Percentiles rank a stretch among this genome's conserved stretches.
Evolutionary conservation across 2,888 invertebrate genomes (phyloP).

Genomic region (Lycaena phlaeas): DNA sequence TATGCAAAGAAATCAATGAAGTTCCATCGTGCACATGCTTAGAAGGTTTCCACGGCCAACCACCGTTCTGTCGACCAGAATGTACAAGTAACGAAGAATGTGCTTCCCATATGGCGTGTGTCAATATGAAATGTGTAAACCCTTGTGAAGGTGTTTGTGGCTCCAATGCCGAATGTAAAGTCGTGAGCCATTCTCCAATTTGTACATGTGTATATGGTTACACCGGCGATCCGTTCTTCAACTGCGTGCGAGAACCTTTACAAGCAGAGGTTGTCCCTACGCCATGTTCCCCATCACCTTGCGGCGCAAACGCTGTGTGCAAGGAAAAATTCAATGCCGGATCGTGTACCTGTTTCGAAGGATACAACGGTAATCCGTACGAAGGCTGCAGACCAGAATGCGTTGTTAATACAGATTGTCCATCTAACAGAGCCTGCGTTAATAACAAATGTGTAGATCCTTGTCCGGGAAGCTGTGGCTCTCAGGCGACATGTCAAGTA

Average conservation of each 20-base stretch:
- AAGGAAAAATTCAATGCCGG: conserved; percentile 74
- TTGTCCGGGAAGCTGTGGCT: conserved; percentile 84
- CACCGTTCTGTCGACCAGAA: conserved; percentile 85
- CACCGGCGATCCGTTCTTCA: conserved; percentile 83
- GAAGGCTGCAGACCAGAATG: conserved; percentile 85
- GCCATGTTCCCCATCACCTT: conserved; percentile 76
- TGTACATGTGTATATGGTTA: conserved; percentile 80
- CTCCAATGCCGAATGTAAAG: conserved; percentile 80
- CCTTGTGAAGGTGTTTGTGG: conserved; percentile 84
- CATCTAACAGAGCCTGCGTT: conserved; percentile 79
- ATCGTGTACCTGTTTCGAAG: conserved; percentile 79
- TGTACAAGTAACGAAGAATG: conserved; percentile 86
- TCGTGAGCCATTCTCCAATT: conserved; percentile 83
- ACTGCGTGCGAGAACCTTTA: conserved; percentile 62
- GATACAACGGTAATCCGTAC: conserved; percentile 84
- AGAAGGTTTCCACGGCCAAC: conserved; percentile 77
- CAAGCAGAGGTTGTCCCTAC: conserved; percentile 47
- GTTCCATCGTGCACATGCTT: conserved; percentile 84
- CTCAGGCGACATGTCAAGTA: conserved; percentile 82
- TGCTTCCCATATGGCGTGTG: conserved; percentile 77
- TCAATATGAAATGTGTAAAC: conserved; percentile 83
- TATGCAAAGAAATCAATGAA: conserved; percentile 79
- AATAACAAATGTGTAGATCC: conserved; percentile 83
- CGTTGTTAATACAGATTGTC: conserved; percentile 80
- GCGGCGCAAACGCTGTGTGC: conserved; percentile 77